Base-by-base conservation (phyloP, 2,113 vertebrate genomes). In the Ceyx melanurus region DNA sequence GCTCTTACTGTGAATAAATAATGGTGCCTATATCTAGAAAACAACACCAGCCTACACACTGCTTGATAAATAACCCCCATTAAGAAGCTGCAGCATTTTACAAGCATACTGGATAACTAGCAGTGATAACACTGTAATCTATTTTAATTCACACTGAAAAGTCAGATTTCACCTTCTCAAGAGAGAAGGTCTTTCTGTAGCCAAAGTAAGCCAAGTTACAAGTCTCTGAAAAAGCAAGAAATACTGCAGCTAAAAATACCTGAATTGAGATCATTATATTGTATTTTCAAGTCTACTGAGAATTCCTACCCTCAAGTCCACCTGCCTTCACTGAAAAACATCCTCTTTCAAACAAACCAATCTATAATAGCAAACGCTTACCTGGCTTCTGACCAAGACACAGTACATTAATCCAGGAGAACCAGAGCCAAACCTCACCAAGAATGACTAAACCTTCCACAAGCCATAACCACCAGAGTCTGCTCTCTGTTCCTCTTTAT, bases 331-430 rank as follows among this genome's bases (percentile, higher is more conserved):
- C 11, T 9, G 0, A 67, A 92, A 74, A 11, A 10, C n/a, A 73
- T 28, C n/a, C 4, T 5, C n/a, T 74, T 71, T 8, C 25, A 86
- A 0, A 48, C 48, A 51, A 66, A 67, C 6, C 3, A 5, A 13
- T 5, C 5, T 2, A 1, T 0, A 70, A 6, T 2, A 80, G 3
- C 7, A 60, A 33, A 3, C 0, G 0, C 79, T 77, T 78, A 90
- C 72, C 80, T 31, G 10, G 6, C 48, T 26, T 8, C 43, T 60
- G 18, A 25, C 43, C 33, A 1, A 23, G 19, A 29, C 13, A 3
- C 26, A 13, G 8, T 6, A 0, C 0, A 0, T 3, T 0, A 3
- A 15, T 6, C 2, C 5, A 23, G 13, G 1, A 66, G 4, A 1
- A 26, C 9, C 7, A 53, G 51, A 54, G 26, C 20, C n/a, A 28